Base-by-base conservation (phyloP, 2,113 vertebrate species). In the Bubo blakistoni region DNA sequence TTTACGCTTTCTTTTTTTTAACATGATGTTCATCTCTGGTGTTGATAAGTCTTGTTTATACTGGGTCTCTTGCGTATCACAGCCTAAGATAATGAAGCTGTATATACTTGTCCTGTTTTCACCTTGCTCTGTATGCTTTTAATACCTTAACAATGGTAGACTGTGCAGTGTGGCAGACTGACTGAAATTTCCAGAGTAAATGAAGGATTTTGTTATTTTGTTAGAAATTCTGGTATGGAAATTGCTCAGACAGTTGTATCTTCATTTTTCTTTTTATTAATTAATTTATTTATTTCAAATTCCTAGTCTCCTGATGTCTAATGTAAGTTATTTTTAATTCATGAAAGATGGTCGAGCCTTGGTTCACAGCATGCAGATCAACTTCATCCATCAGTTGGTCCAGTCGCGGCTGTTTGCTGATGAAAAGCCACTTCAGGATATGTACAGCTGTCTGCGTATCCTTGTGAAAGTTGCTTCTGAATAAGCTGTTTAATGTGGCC, bases 371-470 rank as follows among this genome's bases (percentile, higher is more conserved):
- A 98, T 99, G 98, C 99, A 99, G 97, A 99, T 99, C 92, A 99
- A 98, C 97, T 99, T 99, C 96, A 99, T 99, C 97, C 99, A 99
- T 76, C 99, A 99, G 93, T 78, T 99, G 98, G 99, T 99, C 42
- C 99, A 99, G 97, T 99, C 99, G 17, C 98, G 99, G 20, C 98
- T 99, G 55, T 99, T 99, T 97, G 99, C 99, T 86, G 99, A 99
- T 97, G 99, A 99, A 88, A 99, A 99, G 92, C 99, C 99, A 24
- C 98, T 99, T 77, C 99, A 99, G 98, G 99, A 99, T 97, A 99
- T 99, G 99, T 99, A 99, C 98, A 99, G 96, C 98, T 99, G 99
- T 95, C 96, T 99, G 79, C 99, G 99, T 99, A 99, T 99, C 99
- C 99, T 99, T 96, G 69, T 74, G 65, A 84, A 76, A 86, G 89